A percentile compares a stretch with the other conserved stretches of the same genome.
These are phyloP conservation scores for Zaprionus tsacasi DNA, from an alignment of 1,140 invertebrate genomes.

Conservation along the genomic window DNA sequence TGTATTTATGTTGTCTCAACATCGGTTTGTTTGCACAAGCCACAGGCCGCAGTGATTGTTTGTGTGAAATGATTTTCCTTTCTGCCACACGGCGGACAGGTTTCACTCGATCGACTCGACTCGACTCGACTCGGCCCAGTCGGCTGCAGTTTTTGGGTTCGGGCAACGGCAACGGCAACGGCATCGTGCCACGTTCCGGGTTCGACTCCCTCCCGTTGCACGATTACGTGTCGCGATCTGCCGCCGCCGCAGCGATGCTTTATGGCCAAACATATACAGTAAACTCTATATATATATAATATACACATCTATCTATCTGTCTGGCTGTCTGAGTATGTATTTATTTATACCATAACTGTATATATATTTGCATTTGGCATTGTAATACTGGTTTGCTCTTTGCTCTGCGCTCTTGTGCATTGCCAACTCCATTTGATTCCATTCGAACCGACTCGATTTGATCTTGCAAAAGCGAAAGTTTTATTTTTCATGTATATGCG, in stretches of 20 bases:
- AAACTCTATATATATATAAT: slow-evolving; percentile 16
- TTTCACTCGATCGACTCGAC: slow-evolving; percentile 63
- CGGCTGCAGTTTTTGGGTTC: slow-evolving; percentile 24
- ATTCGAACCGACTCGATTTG: slow-evolving; percentile 65
- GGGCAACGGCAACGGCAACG: slow-evolving; percentile 42
- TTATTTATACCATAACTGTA: slow-evolving; percentile 53
- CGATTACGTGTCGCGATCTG: slow-evolving; percentile 66
- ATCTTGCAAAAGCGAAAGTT: slow-evolving; percentile 81
- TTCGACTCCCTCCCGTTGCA: slow-evolving; percentile 66
- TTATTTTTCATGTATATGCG: slow-evolving; percentile 53
- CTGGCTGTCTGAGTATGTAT: slow-evolving; percentile 49
- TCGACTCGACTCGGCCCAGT: slow-evolving; percentile 26
- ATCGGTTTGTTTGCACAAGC: slow-evolving; percentile 70
- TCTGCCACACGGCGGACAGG: slow-evolving; percentile 66
- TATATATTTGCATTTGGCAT: slow-evolving; percentile 78
- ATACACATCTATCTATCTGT: slow-evolving; percentile 31
- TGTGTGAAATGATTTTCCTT: slow-evolving; percentile 76
- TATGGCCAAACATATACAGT: slow-evolving; percentile 38
- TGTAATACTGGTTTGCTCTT: slow-evolving; percentile 70
- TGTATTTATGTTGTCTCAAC: slow-evolving; percentile 50
- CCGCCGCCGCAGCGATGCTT: slow-evolving; percentile 49
- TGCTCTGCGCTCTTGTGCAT: slow-evolving; percentile 28
- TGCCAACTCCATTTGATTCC: slow-evolving; percentile 68
- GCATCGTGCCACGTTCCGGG: slow-evolving; percentile 76
- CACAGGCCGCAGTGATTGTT: slow-evolving; percentile 56